Evolutionary conservation across 2,113 vertebrate species (phyloP).

Genomic region (Gavia stellata): DNA sequence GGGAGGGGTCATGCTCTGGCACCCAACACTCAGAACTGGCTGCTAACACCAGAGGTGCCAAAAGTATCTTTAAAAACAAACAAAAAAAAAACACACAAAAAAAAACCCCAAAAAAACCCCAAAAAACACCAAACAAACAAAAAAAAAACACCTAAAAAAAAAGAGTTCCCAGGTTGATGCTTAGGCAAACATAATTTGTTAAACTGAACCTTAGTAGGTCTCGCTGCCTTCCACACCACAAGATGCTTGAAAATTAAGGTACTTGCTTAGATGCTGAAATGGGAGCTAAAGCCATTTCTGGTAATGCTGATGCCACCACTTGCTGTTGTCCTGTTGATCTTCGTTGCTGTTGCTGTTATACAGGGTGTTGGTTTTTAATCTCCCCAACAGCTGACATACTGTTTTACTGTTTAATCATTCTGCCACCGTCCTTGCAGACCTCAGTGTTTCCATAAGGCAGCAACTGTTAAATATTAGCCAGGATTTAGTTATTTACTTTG

Average conservation of each 20-base stretch:
- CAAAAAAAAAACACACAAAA: no score
- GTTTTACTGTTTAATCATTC: slow-evolving; percentile 1
- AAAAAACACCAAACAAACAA: neutral
- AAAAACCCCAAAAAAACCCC: no score
- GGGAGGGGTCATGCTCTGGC: neutral
- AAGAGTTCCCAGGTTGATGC: neutral
- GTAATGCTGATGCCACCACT: neutral
- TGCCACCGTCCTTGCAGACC: neutral
- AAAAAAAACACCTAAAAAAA: rapidly evolving
- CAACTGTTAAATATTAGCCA: slow-evolving; percentile 28
- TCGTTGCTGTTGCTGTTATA: neutral
- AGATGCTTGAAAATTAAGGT: neutral
- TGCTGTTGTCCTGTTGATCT: slow-evolving; percentile 20
- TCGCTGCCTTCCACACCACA: neutral
- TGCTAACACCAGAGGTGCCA: neutral
- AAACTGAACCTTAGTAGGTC: neutral
- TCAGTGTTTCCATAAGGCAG: neutral
- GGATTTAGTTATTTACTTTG: slow-evolving; percentile 33
- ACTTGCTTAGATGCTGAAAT: neutral
- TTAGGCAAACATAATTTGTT: neutral
- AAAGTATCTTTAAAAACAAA: neutral
- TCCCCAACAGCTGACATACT: slow-evolving; percentile 34
- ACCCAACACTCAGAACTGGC: neutral
- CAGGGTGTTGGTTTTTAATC: slow-evolving; percentile 24
- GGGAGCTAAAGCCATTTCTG: neutral